These are phyloP conservation scores for Paramormyrops hopkinsi DNA, from an alignment of 2,797 vertebrate species.

Conservation along the genomic window DNA sequence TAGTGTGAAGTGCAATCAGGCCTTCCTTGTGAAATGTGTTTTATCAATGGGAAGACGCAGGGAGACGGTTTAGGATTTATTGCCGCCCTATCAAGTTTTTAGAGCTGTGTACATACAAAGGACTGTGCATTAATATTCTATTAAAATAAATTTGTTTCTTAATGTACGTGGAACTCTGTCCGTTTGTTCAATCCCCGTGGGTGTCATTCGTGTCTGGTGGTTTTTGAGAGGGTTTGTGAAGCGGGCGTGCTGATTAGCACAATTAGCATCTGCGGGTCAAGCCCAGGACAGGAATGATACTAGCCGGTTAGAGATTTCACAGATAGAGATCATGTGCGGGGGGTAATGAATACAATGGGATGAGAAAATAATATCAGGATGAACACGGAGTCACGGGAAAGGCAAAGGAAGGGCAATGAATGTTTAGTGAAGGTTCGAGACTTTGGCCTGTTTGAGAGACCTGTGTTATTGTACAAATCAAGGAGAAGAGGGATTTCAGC, in stretches of 20 bases:
- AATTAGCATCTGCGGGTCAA: background rate
- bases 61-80: constrained; percentile 39
- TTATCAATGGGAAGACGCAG: constrained; percentile 14
- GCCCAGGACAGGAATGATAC: background rate
- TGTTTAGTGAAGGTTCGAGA: background rate
- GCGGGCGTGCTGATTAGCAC: background rate
- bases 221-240: background rate
- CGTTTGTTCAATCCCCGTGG: background rate
- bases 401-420: background rate
- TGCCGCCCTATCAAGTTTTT: constrained; percentile 47
- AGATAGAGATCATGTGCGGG: background rate
- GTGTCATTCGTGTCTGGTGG: background rate
- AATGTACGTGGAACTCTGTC: constrained; percentile 11
- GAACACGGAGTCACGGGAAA: background rate
- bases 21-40: constrained; percentile 38
- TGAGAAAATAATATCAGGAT: background rate
- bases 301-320: background rate
- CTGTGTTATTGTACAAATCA: background rate
- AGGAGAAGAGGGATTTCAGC: background rate
- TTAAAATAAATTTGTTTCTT: constrained; percentile 24
- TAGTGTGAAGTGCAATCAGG: constrained; percentile 62
- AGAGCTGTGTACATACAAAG: constrained; percentile 56
- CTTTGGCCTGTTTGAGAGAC: background rate
- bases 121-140: constrained; percentile 58
- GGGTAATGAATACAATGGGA: background rate